phyloP scores from a whole-genome alignment of 2,888 invertebrate species.

The Drosophila nr. fundita region DNA sequence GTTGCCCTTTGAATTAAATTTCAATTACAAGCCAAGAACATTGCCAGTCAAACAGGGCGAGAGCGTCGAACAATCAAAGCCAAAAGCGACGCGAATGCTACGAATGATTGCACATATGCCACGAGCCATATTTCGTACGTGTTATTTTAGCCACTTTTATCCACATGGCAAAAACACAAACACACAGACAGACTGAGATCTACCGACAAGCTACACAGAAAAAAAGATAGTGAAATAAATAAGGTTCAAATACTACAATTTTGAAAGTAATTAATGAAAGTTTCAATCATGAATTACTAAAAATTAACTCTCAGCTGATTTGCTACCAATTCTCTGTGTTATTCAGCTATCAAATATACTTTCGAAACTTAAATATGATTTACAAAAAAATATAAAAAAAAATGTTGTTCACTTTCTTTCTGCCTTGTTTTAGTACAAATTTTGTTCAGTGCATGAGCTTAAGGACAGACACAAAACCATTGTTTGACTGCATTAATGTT shows the following conservation, averaged over 20 bases:
- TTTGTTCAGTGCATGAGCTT: conserved; percentile 1
- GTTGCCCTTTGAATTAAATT: conserved; percentile 53
- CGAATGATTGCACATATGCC: conserved; percentile 70
- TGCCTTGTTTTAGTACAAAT: accelerated
- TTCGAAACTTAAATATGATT: neutral
- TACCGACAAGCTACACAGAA: neutral
- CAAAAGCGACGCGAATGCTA: conserved; percentile 29
- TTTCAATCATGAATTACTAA: neutral
- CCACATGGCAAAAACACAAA: conserved; percentile 13
- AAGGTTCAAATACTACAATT: too few relatives aligned
- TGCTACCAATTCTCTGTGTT: neutral
- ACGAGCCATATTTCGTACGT: conserved; percentile 66
- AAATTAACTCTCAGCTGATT: neutral
- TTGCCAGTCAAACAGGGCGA: neutral
- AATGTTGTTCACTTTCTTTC: neutral
- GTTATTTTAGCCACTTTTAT: conserved; percentile 68
- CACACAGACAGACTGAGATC: conserved; percentile 21
- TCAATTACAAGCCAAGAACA: conserved; percentile 49
- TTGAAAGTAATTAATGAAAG: neutral
- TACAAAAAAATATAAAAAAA: neutral
- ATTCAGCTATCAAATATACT: neutral
- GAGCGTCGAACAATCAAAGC: conserved; percentile 39
- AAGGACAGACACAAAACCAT: conserved; percentile 10
- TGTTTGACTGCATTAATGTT: conserved; percentile 55
- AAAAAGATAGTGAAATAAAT: neutral